phyloP scores from a whole-genome alignment of 2,113 vertebrate species.

The Apeltes quadracus region DNA sequence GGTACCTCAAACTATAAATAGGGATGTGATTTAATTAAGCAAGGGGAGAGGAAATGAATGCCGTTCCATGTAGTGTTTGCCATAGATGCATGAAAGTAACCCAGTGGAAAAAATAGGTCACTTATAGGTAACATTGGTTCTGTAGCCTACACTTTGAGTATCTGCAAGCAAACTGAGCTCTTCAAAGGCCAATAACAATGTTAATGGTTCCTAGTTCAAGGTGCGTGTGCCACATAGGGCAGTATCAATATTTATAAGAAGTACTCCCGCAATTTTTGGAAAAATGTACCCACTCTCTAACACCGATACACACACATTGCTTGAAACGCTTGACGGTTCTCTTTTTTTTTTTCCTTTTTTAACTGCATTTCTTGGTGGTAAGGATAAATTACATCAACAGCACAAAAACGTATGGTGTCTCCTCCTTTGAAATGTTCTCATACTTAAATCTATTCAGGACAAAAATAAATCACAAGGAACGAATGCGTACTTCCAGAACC shows the following conservation, averaged over 20 bases:
- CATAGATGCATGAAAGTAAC: slow-evolving; percentile 66
- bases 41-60: slow-evolving; percentile 67
- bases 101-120: slow-evolving; percentile 54
- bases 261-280: slow-evolving; percentile 24
- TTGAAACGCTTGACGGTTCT: background rate
- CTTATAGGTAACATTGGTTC: slow-evolving; percentile 44
- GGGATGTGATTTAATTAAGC: slow-evolving; percentile 63
- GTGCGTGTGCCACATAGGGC: slow-evolving; percentile 47
- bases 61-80: slow-evolving; percentile 61
- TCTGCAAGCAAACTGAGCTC: slow-evolving; percentile 54
- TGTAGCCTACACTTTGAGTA: slow-evolving; percentile 56
- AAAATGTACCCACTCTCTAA: background rate
- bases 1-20: slow-evolving; percentile 57
- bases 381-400: background rate
- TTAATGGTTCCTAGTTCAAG: slow-evolving; percentile 55
- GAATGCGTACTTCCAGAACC: slow-evolving; percentile 6
- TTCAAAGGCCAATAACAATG: slow-evolving; percentile 66
- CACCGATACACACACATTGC: background rate
- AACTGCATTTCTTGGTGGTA: background rate
- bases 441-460: background rate
- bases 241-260: slow-evolving; percentile 54
- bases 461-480: slow-evolving; percentile 1
- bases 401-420: background rate
- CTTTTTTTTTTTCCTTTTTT: background rate
- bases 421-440: background rate